Conservation (phyloP, 1,140 invertebrate species). For the Lucilia cuprina region DNA sequence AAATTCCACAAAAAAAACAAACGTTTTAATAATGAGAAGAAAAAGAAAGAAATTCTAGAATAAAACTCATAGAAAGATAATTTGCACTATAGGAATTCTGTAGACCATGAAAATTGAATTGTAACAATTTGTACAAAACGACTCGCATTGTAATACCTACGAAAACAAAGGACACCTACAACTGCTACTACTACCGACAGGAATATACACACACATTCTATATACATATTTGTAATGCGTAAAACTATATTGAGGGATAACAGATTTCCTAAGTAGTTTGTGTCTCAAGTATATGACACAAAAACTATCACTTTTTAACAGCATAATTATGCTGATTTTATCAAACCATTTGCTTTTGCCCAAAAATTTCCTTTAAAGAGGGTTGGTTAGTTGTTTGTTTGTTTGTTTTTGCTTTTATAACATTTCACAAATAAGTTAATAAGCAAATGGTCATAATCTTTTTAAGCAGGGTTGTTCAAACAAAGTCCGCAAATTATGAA, state of each 20-base stretch:
- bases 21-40: neutral
- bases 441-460: too few species aligned
- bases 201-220: neutral
- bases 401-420: too few species aligned
- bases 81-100: constrained; percentile 19
- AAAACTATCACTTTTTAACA: constrained; percentile 1
- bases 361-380: too few species aligned
- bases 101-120: constrained; percentile 31
- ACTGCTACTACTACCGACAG: neutral
- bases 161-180: neutral
- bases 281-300: neutral
- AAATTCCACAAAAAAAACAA: neutral
- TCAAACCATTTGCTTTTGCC: too few species aligned
- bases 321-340: neutral
- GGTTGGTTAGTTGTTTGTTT: too few species aligned
- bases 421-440: too few species aligned
- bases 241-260: neutral
- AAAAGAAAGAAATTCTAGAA: neutral
- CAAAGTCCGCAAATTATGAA: too few species aligned
- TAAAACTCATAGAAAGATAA: constrained; percentile 10
- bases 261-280: neutral
- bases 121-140: neutral
- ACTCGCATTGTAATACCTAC: neutral
- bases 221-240: neutral
- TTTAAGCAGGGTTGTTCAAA: too few species aligned